Evolutionary conservation across 2,888 invertebrate genomes (phyloP).

Genomic region (Cremastobaeus sp.): DNA sequence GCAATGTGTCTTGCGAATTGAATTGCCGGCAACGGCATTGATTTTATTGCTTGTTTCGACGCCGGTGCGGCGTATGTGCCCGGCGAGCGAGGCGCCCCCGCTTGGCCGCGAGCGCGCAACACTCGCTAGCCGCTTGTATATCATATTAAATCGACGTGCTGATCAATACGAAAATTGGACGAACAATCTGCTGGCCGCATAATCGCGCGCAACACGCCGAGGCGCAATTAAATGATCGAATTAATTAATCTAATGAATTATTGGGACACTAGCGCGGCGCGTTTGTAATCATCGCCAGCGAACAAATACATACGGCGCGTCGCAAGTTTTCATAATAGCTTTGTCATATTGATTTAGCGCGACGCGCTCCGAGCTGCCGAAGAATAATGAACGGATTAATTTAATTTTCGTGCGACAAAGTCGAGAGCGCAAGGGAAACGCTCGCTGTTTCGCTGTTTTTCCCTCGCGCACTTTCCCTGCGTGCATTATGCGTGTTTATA

Average conservation of each 20-base stretch:
- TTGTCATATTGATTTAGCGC: constrained; percentile 49
- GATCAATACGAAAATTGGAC: constrained; percentile 60
- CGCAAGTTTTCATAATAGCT: constrained; percentile 42
- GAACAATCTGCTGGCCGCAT: constrained; percentile 57
- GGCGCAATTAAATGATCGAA: constrained; percentile 58
- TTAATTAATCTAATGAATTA: constrained; percentile 66
- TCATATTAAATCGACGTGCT: constrained; percentile 54
- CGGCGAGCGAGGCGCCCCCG: constrained; percentile 35
- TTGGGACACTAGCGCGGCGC: constrained; percentile 44
- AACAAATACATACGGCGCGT: constrained; percentile 27
- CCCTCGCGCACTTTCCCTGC: no score
- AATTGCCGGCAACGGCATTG: constrained; percentile 79
- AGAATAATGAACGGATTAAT: constrained; percentile 50
- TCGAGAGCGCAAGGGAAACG: constrained; percentile 7
- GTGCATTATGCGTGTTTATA: constrained; percentile 25
- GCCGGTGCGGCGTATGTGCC: constrained; percentile 44
- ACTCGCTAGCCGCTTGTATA: constrained; percentile 33
- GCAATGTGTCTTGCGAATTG: constrained; percentile 79
- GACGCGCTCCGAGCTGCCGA: constrained; percentile 16
- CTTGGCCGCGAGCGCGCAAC: constrained; percentile 36
- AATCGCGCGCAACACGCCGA: constrained; percentile 47
- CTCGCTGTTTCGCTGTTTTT: not conserved
- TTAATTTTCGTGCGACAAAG: constrained; percentile 28
- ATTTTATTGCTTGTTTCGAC: constrained; percentile 78
- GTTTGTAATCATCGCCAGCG: constrained; percentile 38